Conservation (phyloP, 2,888 invertebrate genomes). For the Cephalotes varians region DNA sequence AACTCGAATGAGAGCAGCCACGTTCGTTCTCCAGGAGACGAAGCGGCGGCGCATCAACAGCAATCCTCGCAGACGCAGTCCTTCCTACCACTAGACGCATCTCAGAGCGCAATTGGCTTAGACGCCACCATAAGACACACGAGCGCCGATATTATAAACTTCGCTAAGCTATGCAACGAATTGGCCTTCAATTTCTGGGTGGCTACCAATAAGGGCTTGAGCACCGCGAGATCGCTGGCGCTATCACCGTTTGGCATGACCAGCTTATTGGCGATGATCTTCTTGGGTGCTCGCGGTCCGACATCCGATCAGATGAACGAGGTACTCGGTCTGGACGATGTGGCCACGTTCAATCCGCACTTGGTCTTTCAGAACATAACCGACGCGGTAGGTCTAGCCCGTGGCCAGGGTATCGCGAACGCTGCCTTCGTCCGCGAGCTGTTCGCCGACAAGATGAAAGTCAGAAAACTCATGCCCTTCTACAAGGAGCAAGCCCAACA, state of each 20-base stretch:
- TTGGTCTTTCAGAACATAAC: constrained; percentile 94
- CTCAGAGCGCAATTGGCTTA: constrained; percentile 88
- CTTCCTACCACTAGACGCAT: constrained; percentile 87
- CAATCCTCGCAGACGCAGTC: constrained; percentile 79
- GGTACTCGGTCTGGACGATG: constrained; percentile 93
- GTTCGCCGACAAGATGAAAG: constrained; percentile 92
- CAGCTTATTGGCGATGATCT: constrained; percentile 96
- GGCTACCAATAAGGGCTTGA: constrained; percentile 89
- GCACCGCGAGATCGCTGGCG: constrained; percentile 91
- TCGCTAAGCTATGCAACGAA: constrained; percentile 93
- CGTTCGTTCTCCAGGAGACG: neutral
- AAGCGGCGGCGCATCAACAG: constrained; percentile 7
- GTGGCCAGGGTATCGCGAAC: constrained; percentile 91
- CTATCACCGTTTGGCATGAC: constrained; percentile 94
- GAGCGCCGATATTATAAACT: constrained; percentile 92
- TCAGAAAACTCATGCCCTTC: constrained; percentile 92
- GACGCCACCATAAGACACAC: constrained; percentile 92
- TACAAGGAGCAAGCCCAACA: constrained; percentile 95
- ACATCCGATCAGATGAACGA: constrained; percentile 97
- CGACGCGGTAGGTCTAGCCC: constrained; percentile 91
- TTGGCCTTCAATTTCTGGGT: constrained; percentile 94
- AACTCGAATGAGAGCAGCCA: neutral
- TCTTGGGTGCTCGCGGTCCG: constrained; percentile 94
- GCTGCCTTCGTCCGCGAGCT: constrained; percentile 94
- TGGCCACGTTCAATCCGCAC: constrained; percentile 96